Base-by-base conservation (phyloP, 2,797 vertebrate species). In the Merluccius polli region DNA sequence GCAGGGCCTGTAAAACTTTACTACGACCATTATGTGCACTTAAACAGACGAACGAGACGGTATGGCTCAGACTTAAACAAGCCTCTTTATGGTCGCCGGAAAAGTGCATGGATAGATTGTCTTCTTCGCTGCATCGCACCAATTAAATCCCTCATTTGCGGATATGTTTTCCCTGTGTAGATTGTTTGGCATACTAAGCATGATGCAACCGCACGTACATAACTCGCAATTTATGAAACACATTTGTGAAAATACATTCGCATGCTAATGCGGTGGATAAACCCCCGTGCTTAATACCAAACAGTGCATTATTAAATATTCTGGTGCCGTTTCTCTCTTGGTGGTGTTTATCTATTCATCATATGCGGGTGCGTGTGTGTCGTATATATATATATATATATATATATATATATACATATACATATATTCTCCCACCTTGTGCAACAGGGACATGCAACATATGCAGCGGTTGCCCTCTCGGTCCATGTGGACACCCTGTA, bases 1-100 rank as follows among this genome's bases (percentile, higher is more conserved):
- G 87, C 52, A 78, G 48, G 71, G 90, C 88, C 84, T 87, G 86
- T 92, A 90, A 92, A 91, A 90, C 78, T 92, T 92, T 90, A 94
- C 88, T 83, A 76, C 87, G 73, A 78, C 84, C 84, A 88, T 92
- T 92, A 92, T 86, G 88, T 90, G 89, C 89, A 87, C 87, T 91
- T 91, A 90, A 90, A 89, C 73, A 69, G 78, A 81, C 84, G 78
- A 83, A 81, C 79, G 48, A 71, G 73, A 75, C 63, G 84, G 82
- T 82, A 76, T 86, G 80, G 78, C 82, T 65, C 76, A 84, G 83
- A 77, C 91, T 88, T 83, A 85, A 78, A 83, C 69, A 44, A 77
- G 68, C 73, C 73, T 75, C 63, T 84, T 84, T 82, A 77, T 79
- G 79, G 75, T 7, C 0, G 79, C 82, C 73, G 80, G 81, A 68